These are phyloP conservation scores for Amblyornis subalaris DNA, from an alignment of 2,113 vertebrate genomes.

Conservation along the genomic window DNA sequence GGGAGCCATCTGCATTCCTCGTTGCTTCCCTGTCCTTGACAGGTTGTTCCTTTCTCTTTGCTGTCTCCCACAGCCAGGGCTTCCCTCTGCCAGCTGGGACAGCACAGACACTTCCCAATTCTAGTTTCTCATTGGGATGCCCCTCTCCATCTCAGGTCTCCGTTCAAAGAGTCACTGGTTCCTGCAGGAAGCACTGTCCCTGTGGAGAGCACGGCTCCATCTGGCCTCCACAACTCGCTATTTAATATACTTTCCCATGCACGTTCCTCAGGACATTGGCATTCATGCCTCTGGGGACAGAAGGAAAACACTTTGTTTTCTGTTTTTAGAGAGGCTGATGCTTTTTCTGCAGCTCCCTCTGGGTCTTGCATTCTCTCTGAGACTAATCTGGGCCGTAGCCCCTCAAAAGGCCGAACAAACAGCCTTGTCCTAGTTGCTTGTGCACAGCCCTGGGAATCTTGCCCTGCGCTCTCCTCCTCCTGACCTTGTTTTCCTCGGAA, in stretches of 20 bases:
- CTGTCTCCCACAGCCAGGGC: not conserved
- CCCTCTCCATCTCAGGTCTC: accelerated
- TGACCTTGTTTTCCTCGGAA: slow-evolving; percentile 35
- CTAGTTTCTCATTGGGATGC: not conserved
- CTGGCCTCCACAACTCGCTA: not conserved
- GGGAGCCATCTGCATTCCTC: not conserved
- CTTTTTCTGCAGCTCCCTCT: slow-evolving; percentile 15
- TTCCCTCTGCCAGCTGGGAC: not conserved
- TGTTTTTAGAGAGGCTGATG: slow-evolving; percentile 30
- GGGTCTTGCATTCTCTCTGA: not conserved
- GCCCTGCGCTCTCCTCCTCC: not conserved
- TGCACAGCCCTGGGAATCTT: slow-evolving; percentile 35
- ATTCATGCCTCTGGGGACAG: not conserved
- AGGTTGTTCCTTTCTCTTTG: not conserved
- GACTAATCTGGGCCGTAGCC: not conserved
- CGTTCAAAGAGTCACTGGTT: not conserved
- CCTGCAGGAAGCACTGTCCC: not conserved
- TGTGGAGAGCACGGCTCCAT: not conserved
- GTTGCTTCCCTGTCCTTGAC: not conserved
- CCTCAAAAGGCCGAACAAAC: not conserved
- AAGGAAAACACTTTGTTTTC: slow-evolving; percentile 33
- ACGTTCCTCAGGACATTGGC: not conserved
- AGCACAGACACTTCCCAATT: not conserved
- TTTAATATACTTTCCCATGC: slow-evolving; percentile 40
- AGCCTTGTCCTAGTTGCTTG: slow-evolving; percentile 38